phyloP scores from a whole-genome alignment of 2,888 invertebrate species.

The Acanthosoma haemorrhoidale region DNA sequence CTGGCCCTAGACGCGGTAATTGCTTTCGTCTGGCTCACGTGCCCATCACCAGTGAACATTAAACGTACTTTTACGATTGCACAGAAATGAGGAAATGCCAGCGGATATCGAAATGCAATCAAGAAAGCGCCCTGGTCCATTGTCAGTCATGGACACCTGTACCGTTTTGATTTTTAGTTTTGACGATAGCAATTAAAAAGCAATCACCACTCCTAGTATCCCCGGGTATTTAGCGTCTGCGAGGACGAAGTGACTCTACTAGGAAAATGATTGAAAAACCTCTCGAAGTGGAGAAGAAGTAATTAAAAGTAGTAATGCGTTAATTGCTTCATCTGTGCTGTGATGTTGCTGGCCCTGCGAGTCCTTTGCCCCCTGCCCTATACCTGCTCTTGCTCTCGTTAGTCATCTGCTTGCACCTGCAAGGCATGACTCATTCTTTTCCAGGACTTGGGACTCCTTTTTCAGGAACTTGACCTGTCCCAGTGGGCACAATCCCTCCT shows the following conservation, averaged over 20 bases:
- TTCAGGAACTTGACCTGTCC: background rate
- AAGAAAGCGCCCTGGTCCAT: background rate
- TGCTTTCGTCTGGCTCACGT: background rate
- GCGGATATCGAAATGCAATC: background rate
- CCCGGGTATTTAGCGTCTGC: too few species aligned
- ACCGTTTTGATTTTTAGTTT: background rate
- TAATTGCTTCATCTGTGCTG: background rate
- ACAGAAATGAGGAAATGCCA: background rate
- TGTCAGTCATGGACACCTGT: background rate
- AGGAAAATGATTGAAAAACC: background rate
- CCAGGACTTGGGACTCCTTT: background rate
- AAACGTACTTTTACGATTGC: background rate
- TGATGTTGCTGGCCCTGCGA: too few species aligned
- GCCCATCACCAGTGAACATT: background rate
- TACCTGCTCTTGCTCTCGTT: background rate
- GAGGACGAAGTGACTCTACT: background rate
- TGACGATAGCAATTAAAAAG: background rate
- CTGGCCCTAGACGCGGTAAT: background rate
- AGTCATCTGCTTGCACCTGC: background rate
- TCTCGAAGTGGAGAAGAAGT: background rate
- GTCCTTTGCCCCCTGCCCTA: background rate
- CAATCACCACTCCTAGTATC: too few species aligned
- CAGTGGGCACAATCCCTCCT: background rate
- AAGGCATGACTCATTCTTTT: background rate
- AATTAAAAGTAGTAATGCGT: background rate